Evolutionary conservation across 2,797 vertebrate genomes (phyloP).

Genomic region (Cossypha polioptera): DNA sequence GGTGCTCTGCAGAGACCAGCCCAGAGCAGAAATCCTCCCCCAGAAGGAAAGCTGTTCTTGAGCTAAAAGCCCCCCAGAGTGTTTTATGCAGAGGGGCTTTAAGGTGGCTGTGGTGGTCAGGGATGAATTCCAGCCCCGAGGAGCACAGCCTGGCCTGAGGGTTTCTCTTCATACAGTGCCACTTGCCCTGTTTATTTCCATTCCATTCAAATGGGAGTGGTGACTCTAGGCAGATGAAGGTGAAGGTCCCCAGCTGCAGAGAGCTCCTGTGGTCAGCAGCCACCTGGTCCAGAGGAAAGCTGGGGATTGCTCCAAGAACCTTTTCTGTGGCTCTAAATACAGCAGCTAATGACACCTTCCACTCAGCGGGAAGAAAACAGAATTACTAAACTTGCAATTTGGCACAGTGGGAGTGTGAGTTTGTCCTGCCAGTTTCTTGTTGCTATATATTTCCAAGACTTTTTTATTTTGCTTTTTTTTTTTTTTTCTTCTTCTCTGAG

Average conservation of each 20-base stretch:
- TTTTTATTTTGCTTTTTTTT: not conserved
- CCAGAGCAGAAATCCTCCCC: slow-evolving; percentile 23
- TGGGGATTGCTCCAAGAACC: slow-evolving; percentile 62
- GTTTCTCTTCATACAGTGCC: not conserved
- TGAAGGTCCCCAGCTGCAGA: slow-evolving; percentile 54
- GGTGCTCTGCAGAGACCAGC: not conserved
- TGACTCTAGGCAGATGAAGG: slow-evolving; percentile 19
- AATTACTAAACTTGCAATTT: slow-evolving; percentile 67
- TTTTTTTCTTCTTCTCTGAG: not conserved
- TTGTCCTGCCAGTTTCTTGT: slow-evolving; percentile 63
- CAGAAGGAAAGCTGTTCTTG: not conserved
- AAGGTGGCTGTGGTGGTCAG: not conserved
- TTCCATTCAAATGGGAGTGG: not conserved
- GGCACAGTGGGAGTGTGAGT: slow-evolving; percentile 58
- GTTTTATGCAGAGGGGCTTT: not conserved
- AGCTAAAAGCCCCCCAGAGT: not conserved
- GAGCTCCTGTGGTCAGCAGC: slow-evolving; percentile 28
- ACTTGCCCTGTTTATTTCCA: not conserved
- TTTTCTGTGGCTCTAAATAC: slow-evolving; percentile 61
- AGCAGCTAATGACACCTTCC: slow-evolving; percentile 65
- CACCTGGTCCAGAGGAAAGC: slow-evolving; percentile 22
- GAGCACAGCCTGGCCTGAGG: not conserved
- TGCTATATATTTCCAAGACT: slow-evolving; percentile 54
- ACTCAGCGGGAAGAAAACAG: slow-evolving; percentile 58
- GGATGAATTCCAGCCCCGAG: not conserved